phyloP scores from a whole-genome alignment of 2,888 invertebrate species.

The Neocrepidodera transversa region DNA sequence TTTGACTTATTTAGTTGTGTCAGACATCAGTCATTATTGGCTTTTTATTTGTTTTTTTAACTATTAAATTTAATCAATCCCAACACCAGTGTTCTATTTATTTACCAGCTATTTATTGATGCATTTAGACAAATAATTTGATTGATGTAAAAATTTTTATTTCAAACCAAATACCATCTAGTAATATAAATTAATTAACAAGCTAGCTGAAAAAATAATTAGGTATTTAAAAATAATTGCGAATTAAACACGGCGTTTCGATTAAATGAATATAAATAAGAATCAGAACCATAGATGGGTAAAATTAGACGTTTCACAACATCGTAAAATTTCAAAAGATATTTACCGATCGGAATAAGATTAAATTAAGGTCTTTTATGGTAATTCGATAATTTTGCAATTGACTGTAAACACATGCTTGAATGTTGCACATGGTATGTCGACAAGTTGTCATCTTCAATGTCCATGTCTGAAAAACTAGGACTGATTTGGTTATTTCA shows the following conservation, averaged over 20 bases:
- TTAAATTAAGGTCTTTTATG: conserved; percentile 16
- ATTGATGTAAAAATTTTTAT: no score
- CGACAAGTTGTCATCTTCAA: conserved; percentile 3
- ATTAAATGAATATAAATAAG: not conserved
- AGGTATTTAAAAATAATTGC: not conserved
- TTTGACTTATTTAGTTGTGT: no score
- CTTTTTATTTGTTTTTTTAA: no score
- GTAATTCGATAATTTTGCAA: conserved; percentile 15
- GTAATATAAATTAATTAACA: no score
- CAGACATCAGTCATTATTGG: no score
- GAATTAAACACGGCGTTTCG: not conserved
- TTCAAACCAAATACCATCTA: no score
- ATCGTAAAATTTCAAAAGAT: not conserved
- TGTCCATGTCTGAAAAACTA: not conserved
- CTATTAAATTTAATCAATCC: no score
- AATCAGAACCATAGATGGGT: not conserved
- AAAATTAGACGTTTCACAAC: conserved; percentile 1
- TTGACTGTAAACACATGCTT: not conserved
- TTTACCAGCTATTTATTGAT: no score
- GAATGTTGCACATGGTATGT: conserved; percentile 12
- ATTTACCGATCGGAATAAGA: not conserved
- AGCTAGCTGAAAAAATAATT: no score
- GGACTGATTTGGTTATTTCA: not conserved
- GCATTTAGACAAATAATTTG: no score
- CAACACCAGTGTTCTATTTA: no score